Evolutionary conservation across 1,140 invertebrate species (phyloP), one percentile per base, ranked within the genome.

Genomic region (Parapsyche elsis): DNA sequence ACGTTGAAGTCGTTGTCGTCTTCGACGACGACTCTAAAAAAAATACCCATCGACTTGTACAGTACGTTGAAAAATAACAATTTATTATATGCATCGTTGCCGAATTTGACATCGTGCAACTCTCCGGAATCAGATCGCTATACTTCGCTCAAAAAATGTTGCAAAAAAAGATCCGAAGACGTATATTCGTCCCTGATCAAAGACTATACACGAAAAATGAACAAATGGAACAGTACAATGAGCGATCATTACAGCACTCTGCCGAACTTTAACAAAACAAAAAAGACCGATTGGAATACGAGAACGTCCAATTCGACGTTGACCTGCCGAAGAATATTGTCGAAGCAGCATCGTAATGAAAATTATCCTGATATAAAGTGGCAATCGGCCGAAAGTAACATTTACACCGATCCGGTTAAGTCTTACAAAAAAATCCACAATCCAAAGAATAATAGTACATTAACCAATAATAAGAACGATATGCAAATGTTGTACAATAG

Each of bases 151-250:
- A 46, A 73, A n/a, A 73, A 45, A 14, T 26, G 30, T n/a, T 16
- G 4, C 26, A 24, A 30, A 73, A 71, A 77, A 61, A 79, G 81
- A 30, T 38, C 85, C 12, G 83, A 85, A 64, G 85, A 88, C 77
- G 79, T 89, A 14, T 80, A 86, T 24, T 76, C 80, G 23, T 86
- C 81, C 49, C 86, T 89, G 73, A 81, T 88, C 5, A 86, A 84
- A 77, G 88, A 89, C 84, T 89, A 89, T 71, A 88, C 87, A 84
- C 86, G 84, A 71, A 87, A 88, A 83, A 89, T 89, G 87, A 89
- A 87, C 53, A 87, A 88, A 81, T 89, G 88, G 88, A 89, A 89
- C 79, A 85, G 86, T 77, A 88, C 87, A 12, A 85, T 89, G 57
- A 84, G 84, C 46, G 86, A 89, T 77, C 87, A 89, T 84, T 88